Percentiles rank a stretch among this genome's conserved stretches.
phyloP scores from a whole-genome alignment of 2,888 invertebrate species.

The Perizoma affinitatum region DNA sequence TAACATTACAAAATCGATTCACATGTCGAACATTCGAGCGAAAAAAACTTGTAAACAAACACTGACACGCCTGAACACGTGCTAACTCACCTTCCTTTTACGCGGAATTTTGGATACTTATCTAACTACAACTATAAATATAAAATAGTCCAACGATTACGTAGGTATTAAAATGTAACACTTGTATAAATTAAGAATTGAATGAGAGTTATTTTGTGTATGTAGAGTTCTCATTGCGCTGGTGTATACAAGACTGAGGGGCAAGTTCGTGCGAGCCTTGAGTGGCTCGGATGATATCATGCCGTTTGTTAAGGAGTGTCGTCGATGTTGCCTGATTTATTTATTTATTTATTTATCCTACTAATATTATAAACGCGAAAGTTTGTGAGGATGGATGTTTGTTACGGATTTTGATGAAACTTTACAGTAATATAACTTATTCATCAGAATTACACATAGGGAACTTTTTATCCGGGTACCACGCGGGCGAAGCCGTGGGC shows the following conservation, averaged over 20 bases:
- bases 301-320: slow-evolving; percentile 53
- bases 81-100: slow-evolving; percentile 76
- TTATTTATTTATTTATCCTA: no score
- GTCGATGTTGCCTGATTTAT: background rate
- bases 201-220: slow-evolving; percentile 48
- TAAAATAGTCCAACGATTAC: slow-evolving; percentile 46
- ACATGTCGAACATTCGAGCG: slow-evolving; percentile 8
- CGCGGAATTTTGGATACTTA: slow-evolving; percentile 74
- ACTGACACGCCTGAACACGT: slow-evolving; percentile 14
- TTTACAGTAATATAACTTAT: no score
- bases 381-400: no score
- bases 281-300: slow-evolving; percentile 61
- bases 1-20: background rate
- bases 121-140: slow-evolving; percentile 47
- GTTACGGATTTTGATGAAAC: no score
- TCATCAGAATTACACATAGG: no score
- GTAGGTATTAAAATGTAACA: slow-evolving; percentile 69
- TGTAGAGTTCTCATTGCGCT: slow-evolving; percentile 73
- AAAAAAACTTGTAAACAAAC: slow-evolving; percentile 36
- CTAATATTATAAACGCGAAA: no score
- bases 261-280: slow-evolving; percentile 25
- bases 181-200: slow-evolving; percentile 62
- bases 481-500: no score
- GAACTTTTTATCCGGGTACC: no score
- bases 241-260: slow-evolving; percentile 58